Conservation (phyloP, 2,888 invertebrate genomes). For the Drosophila incognita region DNA sequence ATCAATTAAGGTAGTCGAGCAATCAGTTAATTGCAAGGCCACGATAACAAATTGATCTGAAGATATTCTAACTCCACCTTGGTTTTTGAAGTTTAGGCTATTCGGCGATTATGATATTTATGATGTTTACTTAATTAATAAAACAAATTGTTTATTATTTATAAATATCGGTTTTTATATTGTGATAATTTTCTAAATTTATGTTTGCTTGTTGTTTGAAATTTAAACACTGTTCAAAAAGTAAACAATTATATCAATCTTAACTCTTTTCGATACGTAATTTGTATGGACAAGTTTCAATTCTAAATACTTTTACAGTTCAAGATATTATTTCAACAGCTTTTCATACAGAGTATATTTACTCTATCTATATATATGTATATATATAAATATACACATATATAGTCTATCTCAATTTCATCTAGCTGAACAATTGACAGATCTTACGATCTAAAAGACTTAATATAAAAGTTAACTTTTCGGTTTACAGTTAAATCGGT, state of each 20-base stretch:
- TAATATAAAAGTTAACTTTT: constrained; percentile 58
- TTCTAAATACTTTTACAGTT: constrained; percentile 45
- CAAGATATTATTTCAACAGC: constrained; percentile 33
- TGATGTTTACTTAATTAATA: not conserved
- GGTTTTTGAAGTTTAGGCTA: not conserved
- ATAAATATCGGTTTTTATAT: constrained; percentile 12
- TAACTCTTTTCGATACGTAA: constrained; percentile 42
- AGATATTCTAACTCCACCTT: not conserved
- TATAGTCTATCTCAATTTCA: constrained; percentile 6
- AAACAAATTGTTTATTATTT: constrained; percentile 21
- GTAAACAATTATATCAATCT: constrained; percentile 67
- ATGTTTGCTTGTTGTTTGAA: constrained; percentile 29
- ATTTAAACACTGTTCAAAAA: constrained; percentile 70
- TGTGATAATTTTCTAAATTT: constrained; percentile 21
- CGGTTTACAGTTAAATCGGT: constrained; percentile 42
- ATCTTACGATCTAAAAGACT: constrained; percentile 23
- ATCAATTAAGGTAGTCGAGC: constrained; percentile 28
- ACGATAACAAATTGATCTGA: not conserved
- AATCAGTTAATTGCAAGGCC: constrained; percentile 26
- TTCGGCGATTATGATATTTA: not conserved
- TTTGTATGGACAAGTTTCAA: constrained; percentile 60
- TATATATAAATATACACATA: constrained; percentile 4
- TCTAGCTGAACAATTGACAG: constrained; percentile 58
- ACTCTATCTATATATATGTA: not conserved
- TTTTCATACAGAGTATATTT: constrained; percentile 27